A percentile compares a stretch with the other conserved stretches of the same genome.
These are phyloP conservation scores for Periophthalmus modestus DNA, from an alignment of 2,113 vertebrate genomes.

Conservation along the genomic window DNA sequence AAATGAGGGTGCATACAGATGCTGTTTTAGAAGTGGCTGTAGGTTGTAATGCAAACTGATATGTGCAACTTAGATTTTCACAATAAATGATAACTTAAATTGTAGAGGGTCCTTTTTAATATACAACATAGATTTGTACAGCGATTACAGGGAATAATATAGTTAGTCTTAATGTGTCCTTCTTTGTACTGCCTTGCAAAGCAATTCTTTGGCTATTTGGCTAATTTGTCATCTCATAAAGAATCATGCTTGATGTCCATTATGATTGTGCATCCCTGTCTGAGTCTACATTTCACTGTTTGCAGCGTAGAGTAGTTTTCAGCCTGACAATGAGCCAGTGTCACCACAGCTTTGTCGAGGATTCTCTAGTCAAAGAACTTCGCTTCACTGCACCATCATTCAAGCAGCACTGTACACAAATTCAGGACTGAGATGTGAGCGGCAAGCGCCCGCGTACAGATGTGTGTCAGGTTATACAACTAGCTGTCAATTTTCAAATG, in stretches of 20 bases:
- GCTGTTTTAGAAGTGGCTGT: slow-evolving; percentile 44
- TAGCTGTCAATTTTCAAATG: slow-evolving; percentile 49
- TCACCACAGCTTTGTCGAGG: slow-evolving; percentile 57
- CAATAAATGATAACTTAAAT: slow-evolving; percentile 67
- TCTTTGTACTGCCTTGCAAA: slow-evolving; percentile 71
- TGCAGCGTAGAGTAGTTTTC: slow-evolving; percentile 47
- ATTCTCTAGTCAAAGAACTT: slow-evolving; percentile 66
- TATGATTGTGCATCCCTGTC: slow-evolving; percentile 42
- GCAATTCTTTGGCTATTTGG: slow-evolving; percentile 75
- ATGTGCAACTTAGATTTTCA: slow-evolving; percentile 64
- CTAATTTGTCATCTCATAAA: slow-evolving; percentile 61
- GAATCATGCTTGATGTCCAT: slow-evolving; percentile 57
- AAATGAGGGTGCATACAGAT: slow-evolving; percentile 58
- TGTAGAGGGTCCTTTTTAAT: slow-evolving; percentile 67
- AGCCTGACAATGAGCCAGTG: slow-evolving; percentile 38
- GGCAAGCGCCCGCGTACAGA: slow-evolving; percentile 45
- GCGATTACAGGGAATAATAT: slow-evolving; percentile 67
- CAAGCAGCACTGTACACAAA: slow-evolving; percentile 74
- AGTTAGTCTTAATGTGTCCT: slow-evolving; percentile 66
- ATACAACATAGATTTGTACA: slow-evolving; percentile 73
- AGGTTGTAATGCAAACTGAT: slow-evolving; percentile 67
- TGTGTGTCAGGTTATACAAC: slow-evolving; percentile 51
- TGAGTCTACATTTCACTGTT: slow-evolving; percentile 37
- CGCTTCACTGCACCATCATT: slow-evolving; percentile 67
- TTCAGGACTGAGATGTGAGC: slow-evolving; percentile 62